Base-by-base conservation (phyloP, 2,113 vertebrate species). In the Hemichromis elongatus region DNA sequence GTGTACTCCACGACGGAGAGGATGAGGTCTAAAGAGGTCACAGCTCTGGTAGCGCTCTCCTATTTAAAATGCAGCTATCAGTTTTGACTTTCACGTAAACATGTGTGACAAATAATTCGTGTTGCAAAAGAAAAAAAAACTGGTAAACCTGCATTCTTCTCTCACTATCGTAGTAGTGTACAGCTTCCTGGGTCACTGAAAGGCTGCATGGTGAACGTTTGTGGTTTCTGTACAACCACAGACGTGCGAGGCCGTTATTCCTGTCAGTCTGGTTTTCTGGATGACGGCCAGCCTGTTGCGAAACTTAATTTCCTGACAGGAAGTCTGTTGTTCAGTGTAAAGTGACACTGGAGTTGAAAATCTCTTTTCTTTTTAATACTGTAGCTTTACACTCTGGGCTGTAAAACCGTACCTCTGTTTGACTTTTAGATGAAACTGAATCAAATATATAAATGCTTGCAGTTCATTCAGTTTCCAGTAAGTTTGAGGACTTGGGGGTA, bases 41-140 rank as follows among this genome's bases (percentile, higher is more conserved):
- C 56, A 59, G 50, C 50, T 53, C 0, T 19, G 10, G 14, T 33
- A 30, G 30, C 5, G 0, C 13, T 8, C 24, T 28, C 55, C 56
- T 19, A 9, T 18, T 30, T 57, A 59, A 59, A 9, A 9, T 57
- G 0, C 55, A 30, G 56, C 2, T 9, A 28, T 0, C 56, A 59
- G 28, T 19, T 59, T 59, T 59, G 0, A 33, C 56, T 33, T 59
- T 0, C 14, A 59, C 56, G 0, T 59, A 0, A 59, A 59, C 55
- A 9, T 1, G 0, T 0, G 26, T 57, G 56, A 59, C 0, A 59
- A 59, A 33, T 4, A 33, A 59, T 59, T 33, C 30, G 56, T 33
- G 0, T 14, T 1, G 56, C 56, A 59, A 59, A 59, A 59, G 0
- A 0, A 16, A 56, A 56, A 56, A 0, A 9, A 0, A 9, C 24